Evolutionary conservation across 2,113 vertebrate species (phyloP).

Genomic region (Macheiramphus alcinus): DNA sequence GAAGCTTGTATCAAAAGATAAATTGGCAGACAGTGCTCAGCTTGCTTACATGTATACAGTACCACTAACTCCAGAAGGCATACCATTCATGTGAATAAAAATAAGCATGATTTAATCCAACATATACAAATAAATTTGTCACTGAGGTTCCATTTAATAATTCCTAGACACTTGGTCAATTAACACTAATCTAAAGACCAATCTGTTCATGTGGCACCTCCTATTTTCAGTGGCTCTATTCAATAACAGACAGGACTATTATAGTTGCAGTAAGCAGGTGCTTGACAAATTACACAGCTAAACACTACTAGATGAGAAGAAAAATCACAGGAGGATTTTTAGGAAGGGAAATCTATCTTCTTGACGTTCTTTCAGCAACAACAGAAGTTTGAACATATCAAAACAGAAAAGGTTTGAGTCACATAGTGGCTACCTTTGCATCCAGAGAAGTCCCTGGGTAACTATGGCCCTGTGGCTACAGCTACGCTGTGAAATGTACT

Average conservation of each 20-base stretch:
- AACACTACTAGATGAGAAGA: background rate
- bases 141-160: background rate
- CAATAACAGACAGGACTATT: background rate
- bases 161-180: background rate
- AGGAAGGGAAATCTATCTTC: background rate
- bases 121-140: background rate
- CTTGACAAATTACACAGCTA: background rate
- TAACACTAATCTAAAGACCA: background rate
- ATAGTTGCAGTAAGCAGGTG: background rate
- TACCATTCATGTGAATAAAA: background rate
- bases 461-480: background rate
- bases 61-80: background rate
- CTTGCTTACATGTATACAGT: background rate
- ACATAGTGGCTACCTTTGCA: background rate
- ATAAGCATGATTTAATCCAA: background rate
- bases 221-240: background rate
- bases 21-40: background rate
- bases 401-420: background rate
- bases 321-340: background rate
- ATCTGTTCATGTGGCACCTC: background rate
- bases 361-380: background rate
- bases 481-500: background rate
- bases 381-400: background rate
- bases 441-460: background rate
- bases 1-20: background rate